Percentiles rank a stretch among this genome's conserved stretches.
phyloP scores from a whole-genome alignment of 2,797 vertebrate genomes.

The Myripristis murdjan region DNA sequence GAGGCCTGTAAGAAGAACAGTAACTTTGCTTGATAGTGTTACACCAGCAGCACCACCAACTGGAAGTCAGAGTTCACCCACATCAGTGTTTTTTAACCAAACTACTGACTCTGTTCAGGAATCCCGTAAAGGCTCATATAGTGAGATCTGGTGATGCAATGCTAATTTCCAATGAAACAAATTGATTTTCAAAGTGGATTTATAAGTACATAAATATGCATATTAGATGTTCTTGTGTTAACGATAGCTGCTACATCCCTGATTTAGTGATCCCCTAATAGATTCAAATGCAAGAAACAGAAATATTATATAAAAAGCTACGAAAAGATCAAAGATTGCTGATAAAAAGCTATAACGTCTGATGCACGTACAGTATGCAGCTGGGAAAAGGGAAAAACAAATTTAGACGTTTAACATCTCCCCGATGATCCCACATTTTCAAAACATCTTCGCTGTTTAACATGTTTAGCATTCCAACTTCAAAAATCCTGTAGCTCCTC shows the following conservation, averaged over 20 bases:
- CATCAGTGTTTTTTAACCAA: too few species aligned
- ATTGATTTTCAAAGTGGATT: conserved; percentile 69
- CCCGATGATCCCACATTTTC: conserved; percentile 75
- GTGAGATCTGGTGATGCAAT: conserved; percentile 13
- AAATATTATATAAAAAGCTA: conserved; percentile 74
- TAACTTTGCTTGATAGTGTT: too few species aligned
- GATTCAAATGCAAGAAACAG: conserved; percentile 74
- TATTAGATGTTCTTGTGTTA: conserved; percentile 72
- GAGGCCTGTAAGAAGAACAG: too few species aligned
- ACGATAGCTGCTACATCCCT: conserved; percentile 68
- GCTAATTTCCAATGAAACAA: conserved; percentile 57
- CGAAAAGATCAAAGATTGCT: conserved; percentile 75
- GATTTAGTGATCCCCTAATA: conserved; percentile 73
- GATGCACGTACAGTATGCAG: conserved; percentile 75
- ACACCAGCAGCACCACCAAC: not conserved
- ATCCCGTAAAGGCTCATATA: conserved; percentile 20
- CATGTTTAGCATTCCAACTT: conserved; percentile 82
- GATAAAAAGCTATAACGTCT: conserved; percentile 78
- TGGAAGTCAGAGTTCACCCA: too few species aligned
- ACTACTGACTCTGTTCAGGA: conserved; percentile 19
- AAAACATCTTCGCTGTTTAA: conserved; percentile 82
- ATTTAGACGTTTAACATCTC: conserved; percentile 82
- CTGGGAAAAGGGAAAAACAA: conserved; percentile 78
- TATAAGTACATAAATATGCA: conserved; percentile 68
- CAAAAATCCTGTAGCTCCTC: conserved; percentile 73